Base-by-base conservation (phyloP, 1,140 invertebrate genomes). In the Lepidurus couesii region DNA sequence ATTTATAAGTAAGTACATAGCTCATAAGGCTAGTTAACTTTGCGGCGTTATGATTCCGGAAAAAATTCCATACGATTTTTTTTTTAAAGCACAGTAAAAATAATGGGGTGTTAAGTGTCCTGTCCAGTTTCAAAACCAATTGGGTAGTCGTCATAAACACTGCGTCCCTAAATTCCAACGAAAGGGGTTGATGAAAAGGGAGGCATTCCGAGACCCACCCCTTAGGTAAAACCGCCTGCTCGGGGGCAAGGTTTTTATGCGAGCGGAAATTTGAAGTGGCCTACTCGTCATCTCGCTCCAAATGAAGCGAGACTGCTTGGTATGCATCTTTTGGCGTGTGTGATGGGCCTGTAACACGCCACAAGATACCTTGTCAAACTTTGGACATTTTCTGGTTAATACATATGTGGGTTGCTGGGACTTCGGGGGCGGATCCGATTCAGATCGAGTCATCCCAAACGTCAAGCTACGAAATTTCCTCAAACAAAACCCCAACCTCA, bases 291-390 rank as follows among this genome's bases (percentile, higher is more conserved):
- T 65, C 21, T 34, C 21, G n/a, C 21, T 65, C 13, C 16, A 65
- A 65, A 65, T 65, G 53, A 21, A 65, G 8, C 53, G 16, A 21
- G 53, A 65, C 53, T 65, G 53, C 9, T 65, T 65, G 53, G 53
- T 65, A 65, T 65, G 53, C 53, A 16, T 65, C 53, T 65, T 65
- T 16, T 65, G 53, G 53, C 53, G 53, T 65, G 53, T 65, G 53
- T 65, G 53, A 65, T 65, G 53, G 53, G 53, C 53, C 21, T 65
- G 21, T 65, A 65, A 65, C 53, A 65, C 53, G 53, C 53, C 53
- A 65, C 53, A 7, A 65, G 53, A 65, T 21, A 65, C 8, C 16
- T 65, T 65, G 21, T 65, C 53, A 65, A 21, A 65, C 53, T 65
- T 47, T 16, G 53, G 34, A 34, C 34, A 34, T 34, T 34, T 34